Base-by-base conservation (phyloP, 2,888 invertebrate species). In the Catocala sponsa region DNA sequence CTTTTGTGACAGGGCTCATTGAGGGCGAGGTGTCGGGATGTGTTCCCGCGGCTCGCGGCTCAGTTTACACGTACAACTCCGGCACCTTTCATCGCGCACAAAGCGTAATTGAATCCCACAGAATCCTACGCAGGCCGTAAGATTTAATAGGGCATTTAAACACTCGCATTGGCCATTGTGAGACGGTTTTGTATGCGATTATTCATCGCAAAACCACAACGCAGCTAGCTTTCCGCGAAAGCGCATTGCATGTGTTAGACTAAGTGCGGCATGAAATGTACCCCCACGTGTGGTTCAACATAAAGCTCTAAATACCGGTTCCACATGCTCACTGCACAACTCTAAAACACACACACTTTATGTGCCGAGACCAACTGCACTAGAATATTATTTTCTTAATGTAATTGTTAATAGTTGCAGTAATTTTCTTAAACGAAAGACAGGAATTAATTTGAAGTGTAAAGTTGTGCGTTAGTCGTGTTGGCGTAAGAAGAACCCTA, bases 61-160 rank as follows among this genome's bases (percentile, higher is more conserved):
- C 92, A 83, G 91, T 87, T 94, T 94, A 94, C 94, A 88, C 88
- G 90, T 85, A 84, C 87, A 84, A 85, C 91, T 89, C 89, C 88
- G 88, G 88, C 91, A 89, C 91, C 91, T 94, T 94, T 94, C 94
- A 94, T 90, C 91, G 89, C 80, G 83, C 87, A 94, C 94, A 94
- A 94, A 94, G 91, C 91, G 94, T 94, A 94, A 94, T 94, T 94
- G 94, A 94, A 94, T 94, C 93, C 92, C 90, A 89, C 92, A 91
- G 91, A 93, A 92, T 92, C 92, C 92, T 94, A 93, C 91, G 93
- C 90, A 91, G 89, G 82, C 89, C 84, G 89, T 90, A 93, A 92
- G 92, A 92, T 94, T 94, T 94, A 94, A 94, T 94, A 94, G 94
- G 94, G 94, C 90, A 94, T 94, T 94, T 94, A 93, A 92, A 93